Conservation (phyloP, 2,888 invertebrate species). For the Spialia ferax region DNA sequence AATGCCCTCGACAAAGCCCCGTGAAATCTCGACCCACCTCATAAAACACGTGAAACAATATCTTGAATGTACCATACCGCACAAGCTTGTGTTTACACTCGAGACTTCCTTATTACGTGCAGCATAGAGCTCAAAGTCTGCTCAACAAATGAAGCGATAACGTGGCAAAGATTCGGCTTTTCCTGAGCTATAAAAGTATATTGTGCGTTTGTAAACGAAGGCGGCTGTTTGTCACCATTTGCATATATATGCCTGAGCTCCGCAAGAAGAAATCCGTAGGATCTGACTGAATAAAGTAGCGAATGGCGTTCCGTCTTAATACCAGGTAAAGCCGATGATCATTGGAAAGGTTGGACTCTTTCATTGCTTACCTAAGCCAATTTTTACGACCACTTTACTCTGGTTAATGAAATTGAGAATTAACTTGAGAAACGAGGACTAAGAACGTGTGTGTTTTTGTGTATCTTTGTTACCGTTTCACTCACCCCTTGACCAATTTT, state of each 20-base stretch:
- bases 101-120: conserved; percentile 40
- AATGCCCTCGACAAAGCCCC: conserved; percentile 69
- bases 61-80: conserved; percentile 59
- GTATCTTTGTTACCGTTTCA: too few species aligned
- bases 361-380: neutral
- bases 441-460: neutral
- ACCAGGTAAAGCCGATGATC: conserved; percentile 41
- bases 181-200: conserved; percentile 83
- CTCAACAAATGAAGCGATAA: conserved; percentile 40
- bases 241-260: conserved; percentile 72
- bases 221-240: conserved; percentile 84
- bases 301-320: conserved; percentile 38
- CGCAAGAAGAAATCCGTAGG: conserved; percentile 21
- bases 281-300: conserved; percentile 37
- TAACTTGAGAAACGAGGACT: neutral
- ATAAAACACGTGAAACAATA: conserved; percentile 86
- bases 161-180: conserved; percentile 68
- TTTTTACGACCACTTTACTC: neutral
- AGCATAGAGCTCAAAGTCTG: conserved; percentile 50
- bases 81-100: conserved; percentile 26
- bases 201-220: conserved; percentile 83
- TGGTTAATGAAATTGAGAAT: conserved; percentile 3
- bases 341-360: conserved; percentile 9
- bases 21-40: conserved; percentile 83
- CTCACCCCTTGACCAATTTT: too few species aligned